Percentiles rank a stretch among this genome's conserved stretches.
Evolutionary conservation across 1,140 invertebrate species (phyloP).

Genomic region (Leptinotarsa undecemlineata): DNA sequence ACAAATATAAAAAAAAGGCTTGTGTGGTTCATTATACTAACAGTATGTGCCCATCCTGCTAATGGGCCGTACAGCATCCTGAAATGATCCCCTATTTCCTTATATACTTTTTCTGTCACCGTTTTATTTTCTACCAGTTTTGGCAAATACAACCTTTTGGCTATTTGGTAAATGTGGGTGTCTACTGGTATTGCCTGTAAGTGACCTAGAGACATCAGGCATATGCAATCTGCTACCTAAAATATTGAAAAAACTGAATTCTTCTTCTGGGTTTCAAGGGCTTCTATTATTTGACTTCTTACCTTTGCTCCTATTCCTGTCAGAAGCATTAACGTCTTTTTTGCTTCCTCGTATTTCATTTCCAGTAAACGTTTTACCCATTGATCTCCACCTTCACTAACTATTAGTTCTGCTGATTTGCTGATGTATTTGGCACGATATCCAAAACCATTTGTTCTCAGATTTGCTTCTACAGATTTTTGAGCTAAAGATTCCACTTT

Average conservation of each 20-base stretch:
- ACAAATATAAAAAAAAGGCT: background rate
- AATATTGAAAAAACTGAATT: background rate
- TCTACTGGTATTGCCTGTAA: constrained; percentile 90
- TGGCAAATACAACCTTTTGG: constrained; percentile 78
- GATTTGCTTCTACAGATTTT: constrained; percentile 67
- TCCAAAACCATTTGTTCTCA: constrained; percentile 85
- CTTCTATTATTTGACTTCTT: constrained; percentile 29
- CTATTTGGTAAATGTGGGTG: constrained; percentile 95
- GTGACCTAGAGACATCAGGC: constrained; percentile 93
- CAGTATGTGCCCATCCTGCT: constrained; percentile 95
- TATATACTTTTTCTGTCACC: constrained; percentile 81
- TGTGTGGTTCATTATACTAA: constrained; percentile 55
- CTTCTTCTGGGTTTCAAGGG: background rate
- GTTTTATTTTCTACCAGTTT: constrained; percentile 77
- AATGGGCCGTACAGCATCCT: constrained; percentile 79
- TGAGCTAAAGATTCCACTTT: constrained; percentile 66
- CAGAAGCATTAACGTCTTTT: constrained; percentile 72
- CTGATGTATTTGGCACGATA: constrained; percentile 88
- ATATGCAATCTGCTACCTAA: constrained; percentile 97
- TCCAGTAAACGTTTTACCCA: constrained; percentile 75
- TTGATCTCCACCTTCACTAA: constrained; percentile 65
- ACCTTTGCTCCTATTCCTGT: constrained; percentile 90
- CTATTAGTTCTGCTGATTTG: constrained; percentile 70
- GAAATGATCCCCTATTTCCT: constrained; percentile 84
- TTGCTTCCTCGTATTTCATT: constrained; percentile 74